Base-by-base conservation (phyloP, 2,888 invertebrate species). In the Campoplex capitator region DNA sequence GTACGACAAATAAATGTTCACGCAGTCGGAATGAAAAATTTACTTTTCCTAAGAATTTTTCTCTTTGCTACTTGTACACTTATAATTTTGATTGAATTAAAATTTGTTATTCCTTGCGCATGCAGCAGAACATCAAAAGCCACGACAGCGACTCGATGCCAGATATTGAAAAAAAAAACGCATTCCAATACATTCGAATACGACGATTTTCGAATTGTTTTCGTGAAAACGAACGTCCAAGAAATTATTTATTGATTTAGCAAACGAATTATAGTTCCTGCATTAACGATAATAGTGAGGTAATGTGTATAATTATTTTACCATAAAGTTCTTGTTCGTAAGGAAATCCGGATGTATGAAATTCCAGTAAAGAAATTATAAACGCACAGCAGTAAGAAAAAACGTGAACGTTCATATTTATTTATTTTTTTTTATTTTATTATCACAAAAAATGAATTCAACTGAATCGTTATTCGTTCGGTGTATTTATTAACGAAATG, bases 311-410 rank as follows among this genome's bases (percentile, higher is more conserved):
- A 18, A 77, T 85, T 58, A 54, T 78, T 76, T 85, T 85, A 85
- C 85, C 85, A 65, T 78, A 82, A 78, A 74, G 85, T 28, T 77
- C 67, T 56, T 51, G 18, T 23, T 18, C 38, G 51, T 13, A 11
- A 13, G 58, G n/a, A 70, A 38, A 51, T 67, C 70, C 68, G 62
- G 38, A 51, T 58, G 82, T n/a, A 38, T 9, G n/a, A 35, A 32
- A 32, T 16, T 9, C 78, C 68, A 67, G 42, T 8, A 74, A 51
- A 28, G 62, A 35, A 78, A 77, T 48, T 35, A 78, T 62, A 28
- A 73, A 48, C 3, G 77, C 9, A 54, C 38, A 82, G 58, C 62
- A 35, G 45, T n/a, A 32, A 35, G 67, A 38, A 38, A 74, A 13
- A 28, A 13, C 16, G 32, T 18, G n/a, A 32, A 73, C 1, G n/a